phyloP scores from a whole-genome alignment of 2,797 vertebrate species.

The Eutrigla gurnardus region DNA sequence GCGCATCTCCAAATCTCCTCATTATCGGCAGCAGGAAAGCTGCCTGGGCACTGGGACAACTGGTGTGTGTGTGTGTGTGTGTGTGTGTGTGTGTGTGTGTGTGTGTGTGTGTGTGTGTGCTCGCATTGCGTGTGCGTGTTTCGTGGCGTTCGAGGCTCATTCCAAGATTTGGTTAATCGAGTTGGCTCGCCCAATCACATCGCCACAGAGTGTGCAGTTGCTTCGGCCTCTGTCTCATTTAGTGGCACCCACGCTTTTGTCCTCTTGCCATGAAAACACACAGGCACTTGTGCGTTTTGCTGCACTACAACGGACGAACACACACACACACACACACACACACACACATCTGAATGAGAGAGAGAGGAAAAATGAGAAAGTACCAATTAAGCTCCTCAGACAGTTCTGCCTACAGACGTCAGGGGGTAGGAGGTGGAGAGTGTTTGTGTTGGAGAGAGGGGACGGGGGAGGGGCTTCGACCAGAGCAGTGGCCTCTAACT shows the following conservation, averaged over 20 bases:
- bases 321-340: not conserved
- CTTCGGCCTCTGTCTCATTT: conserved; percentile 72
- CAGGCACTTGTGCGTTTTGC: conserved; percentile 21
- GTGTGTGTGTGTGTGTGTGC: conserved; percentile 3
- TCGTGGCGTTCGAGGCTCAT: conserved; percentile 41
- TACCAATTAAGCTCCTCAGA: conserved; percentile 75
- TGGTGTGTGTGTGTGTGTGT: conserved; percentile 15
- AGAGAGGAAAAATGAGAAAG: conserved; percentile 69
- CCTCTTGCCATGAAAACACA: conserved; percentile 60
- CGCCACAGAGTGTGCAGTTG: conserved; percentile 69
- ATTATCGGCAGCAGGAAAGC: conserved; percentile 64
- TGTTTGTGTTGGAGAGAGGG: conserved; percentile 42
- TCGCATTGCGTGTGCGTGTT: not conserved
- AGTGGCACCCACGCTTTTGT: conserved; percentile 67
- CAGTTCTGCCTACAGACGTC: conserved; percentile 72
- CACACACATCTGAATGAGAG: conserved; percentile 49
- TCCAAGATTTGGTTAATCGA: conserved; percentile 75
- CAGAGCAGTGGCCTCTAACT: conserved; percentile 46
- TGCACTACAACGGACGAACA: conserved; percentile 18
- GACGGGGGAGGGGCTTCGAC: conserved; percentile 13
- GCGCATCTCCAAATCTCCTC: conserved; percentile 68
- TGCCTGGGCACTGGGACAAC: conserved; percentile 70
- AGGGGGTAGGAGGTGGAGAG: conserved; percentile 59
- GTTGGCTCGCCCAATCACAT: conserved; percentile 66
- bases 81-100: conserved; percentile 12